Evolutionary conservation across 2,113 vertebrate genomes (phyloP).

Genomic region (Helogale parvula): DNA sequence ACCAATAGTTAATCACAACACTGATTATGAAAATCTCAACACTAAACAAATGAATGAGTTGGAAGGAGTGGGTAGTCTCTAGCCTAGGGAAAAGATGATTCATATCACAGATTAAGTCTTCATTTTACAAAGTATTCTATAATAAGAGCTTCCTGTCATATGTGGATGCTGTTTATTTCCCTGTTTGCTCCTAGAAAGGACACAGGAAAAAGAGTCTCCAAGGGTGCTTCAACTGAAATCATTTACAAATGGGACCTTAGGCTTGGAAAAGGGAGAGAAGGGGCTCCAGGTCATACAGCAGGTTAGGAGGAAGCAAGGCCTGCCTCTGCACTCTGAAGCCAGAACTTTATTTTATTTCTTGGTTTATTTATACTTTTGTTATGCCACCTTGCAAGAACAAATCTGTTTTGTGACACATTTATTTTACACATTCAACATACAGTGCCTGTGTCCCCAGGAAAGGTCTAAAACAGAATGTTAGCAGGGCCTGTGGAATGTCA

Average conservation of each 20-base stretch:
- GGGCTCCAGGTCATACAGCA: not conserved
- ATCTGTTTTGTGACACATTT: not conserved
- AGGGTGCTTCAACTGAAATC: not conserved
- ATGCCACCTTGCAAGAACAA: not conserved
- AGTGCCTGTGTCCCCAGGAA: not conserved
- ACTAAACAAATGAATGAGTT: not conserved
- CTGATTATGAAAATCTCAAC: not conserved
- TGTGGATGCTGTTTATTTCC: not conserved
- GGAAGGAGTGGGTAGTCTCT: not conserved
- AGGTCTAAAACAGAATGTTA: not conserved
- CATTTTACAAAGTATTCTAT: not conserved
- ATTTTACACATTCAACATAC: not conserved
- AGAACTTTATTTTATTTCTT: not conserved
- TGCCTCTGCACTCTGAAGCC: not conserved
- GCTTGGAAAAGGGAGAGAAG: not conserved
- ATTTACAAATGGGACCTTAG: not conserved
- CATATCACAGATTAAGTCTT: not conserved
- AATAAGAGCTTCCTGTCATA: not conserved
- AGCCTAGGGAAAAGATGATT: not conserved
- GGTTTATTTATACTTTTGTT: not conserved
- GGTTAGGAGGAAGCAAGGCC: not conserved
- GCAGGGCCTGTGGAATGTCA: not conserved
- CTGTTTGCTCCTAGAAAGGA: not conserved
- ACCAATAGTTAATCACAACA: not conserved
- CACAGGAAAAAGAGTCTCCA: not conserved